Percentiles rank a stretch among this genome's conserved stretches.
These are phyloP conservation scores for Oligia strigilis DNA, from an alignment of 2,888 invertebrate species.

Conservation along the genomic window DNA sequence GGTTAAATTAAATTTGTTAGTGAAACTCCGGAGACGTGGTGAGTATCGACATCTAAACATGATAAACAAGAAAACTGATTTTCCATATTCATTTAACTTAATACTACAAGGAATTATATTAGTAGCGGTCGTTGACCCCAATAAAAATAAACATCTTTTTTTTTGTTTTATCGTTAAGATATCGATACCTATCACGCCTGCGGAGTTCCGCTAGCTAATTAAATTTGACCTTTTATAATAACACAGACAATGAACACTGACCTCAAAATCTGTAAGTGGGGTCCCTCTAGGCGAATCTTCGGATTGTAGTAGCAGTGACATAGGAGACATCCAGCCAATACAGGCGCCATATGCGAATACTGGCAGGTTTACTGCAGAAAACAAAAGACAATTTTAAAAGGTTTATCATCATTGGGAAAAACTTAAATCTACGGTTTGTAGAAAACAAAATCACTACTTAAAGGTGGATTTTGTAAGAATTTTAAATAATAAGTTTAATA, in stretches of 20 bases:
- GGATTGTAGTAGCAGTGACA: constrained; percentile 86
- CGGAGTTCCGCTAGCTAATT: not conserved
- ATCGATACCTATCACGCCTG: not conserved
- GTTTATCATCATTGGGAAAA: not conserved
- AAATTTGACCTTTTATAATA: not conserved
- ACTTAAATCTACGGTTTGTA: not conserved
- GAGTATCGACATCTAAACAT: not conserved
- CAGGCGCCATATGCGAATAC: constrained; percentile 87
- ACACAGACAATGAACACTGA: not conserved
- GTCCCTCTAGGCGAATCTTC: constrained; percentile 78
- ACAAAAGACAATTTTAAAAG: not conserved
- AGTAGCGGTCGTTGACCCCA: not conserved
- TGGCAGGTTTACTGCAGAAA: constrained; percentile 84
- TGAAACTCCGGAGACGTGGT: not conserved
- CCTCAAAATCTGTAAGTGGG: constrained; percentile 82
- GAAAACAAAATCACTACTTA: not conserved
- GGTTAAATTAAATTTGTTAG: not conserved
- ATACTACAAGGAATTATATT: not conserved
- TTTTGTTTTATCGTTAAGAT: too few species aligned
- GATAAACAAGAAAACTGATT: not conserved
- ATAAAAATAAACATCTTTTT: too few species aligned
- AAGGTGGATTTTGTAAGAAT: not conserved
- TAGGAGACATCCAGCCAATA: constrained; percentile 90
- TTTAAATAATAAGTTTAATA: too few species aligned
- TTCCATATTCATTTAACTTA: not conserved